Evolutionary conservation across 1,140 invertebrate genomes (phyloP).

Genomic region (Euura lappo): DNA sequence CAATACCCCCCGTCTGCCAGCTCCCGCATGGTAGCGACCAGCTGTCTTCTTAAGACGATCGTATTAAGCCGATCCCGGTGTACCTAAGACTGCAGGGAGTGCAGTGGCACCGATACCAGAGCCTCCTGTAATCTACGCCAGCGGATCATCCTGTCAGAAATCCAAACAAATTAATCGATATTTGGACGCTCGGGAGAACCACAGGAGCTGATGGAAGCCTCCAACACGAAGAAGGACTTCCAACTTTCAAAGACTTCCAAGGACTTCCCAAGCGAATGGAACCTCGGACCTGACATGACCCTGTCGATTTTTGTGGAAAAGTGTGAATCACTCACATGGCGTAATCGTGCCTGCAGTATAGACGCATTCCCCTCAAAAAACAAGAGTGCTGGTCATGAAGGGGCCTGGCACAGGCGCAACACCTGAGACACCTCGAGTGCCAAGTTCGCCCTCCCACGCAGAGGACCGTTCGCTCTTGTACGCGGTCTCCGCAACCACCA

Average conservation of each 20-base stretch:
- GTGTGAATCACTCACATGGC: slow-evolving; percentile 47
- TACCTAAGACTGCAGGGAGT: neutral
- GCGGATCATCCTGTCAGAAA: too few relatives aligned
- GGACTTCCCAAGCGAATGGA: too few relatives aligned
- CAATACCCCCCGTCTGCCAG: neutral
- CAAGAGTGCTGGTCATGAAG: slow-evolving; percentile 58
- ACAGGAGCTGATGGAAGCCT: too few relatives aligned
- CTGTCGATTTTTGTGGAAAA: too few relatives aligned
- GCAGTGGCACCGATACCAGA: too few relatives aligned
- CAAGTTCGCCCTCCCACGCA: neutral
- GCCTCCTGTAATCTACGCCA: too few relatives aligned
- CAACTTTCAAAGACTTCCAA: too few relatives aligned
- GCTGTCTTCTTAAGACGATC: slow-evolving; percentile 27
- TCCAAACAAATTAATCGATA: too few relatives aligned
- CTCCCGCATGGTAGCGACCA: slow-evolving; percentile 25
- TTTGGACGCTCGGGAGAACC: too few relatives aligned
- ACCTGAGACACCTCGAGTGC: neutral
- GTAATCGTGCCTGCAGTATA: slow-evolving; percentile 58
- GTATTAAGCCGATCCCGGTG: neutral
- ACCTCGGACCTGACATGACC: too few relatives aligned
- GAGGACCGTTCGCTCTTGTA: neutral
- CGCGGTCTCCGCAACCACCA: neutral
- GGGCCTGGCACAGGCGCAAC: slow-evolving; percentile 33
- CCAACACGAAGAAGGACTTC: too few relatives aligned
- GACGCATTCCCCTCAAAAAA: slow-evolving; percentile 53